Evolutionary conservation across 2,888 invertebrate genomes (phyloP).

Genomic region (Orchesella flavescens): DNA sequence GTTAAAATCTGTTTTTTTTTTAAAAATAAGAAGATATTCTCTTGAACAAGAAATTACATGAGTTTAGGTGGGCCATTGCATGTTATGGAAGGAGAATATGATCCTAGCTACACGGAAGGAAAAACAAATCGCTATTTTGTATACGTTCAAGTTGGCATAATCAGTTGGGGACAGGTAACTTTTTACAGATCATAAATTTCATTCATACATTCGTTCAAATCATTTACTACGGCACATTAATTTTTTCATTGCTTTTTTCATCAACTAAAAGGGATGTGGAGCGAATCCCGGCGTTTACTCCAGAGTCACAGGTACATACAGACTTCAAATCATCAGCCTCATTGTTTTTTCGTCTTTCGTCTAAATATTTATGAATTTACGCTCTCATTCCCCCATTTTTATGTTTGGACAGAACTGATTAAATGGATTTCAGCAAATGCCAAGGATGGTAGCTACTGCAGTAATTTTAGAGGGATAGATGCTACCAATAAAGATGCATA

Average conservation of each 20-base stretch:
- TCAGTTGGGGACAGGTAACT: constrained; percentile 65
- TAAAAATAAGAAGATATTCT: too few species aligned
- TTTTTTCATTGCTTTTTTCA: not conserved
- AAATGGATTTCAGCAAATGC: constrained; percentile 68
- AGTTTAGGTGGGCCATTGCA: constrained; percentile 69
- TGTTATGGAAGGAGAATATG: constrained; percentile 15
- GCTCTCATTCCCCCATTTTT: constrained; percentile 15
- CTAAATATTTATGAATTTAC: constrained; percentile 24
- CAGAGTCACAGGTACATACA: constrained; percentile 65
- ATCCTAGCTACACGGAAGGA: not conserved
- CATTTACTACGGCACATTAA: too few species aligned
- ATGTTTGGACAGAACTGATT: constrained; percentile 61
- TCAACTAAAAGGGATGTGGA: constrained; percentile 34
- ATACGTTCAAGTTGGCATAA: constrained; percentile 68
- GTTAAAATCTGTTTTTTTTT: not conserved
- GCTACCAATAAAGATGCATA: not conserved
- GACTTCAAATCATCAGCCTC: too few species aligned
- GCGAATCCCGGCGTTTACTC: constrained; percentile 70
- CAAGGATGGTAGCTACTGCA: constrained; percentile 65
- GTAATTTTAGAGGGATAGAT: not conserved
- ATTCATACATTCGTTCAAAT: too few species aligned
- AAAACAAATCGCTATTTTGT: constrained; percentile 29
- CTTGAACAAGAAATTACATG: too few species aligned
- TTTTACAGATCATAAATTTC: too few species aligned
- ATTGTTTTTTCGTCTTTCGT: constrained; percentile 1